Evolutionary conservation across 2,888 invertebrate species (phyloP).

Genomic region (Philopedon plagiatum): DNA sequence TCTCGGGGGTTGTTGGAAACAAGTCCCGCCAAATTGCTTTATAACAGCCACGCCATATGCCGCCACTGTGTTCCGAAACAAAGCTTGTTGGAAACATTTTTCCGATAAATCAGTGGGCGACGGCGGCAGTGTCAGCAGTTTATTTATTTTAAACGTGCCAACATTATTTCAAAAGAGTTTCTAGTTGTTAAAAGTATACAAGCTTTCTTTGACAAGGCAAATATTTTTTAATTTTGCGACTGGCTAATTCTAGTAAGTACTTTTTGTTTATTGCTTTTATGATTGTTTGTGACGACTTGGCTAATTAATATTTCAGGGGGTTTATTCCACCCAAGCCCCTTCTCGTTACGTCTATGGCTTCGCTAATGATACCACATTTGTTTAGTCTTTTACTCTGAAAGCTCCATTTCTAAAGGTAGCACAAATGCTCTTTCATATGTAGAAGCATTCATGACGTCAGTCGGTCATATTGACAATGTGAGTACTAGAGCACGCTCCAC

Average conservation of each 20-base stretch:
- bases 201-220: neutral
- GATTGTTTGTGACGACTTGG: too few relatives aligned
- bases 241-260: neutral
- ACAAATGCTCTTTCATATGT: too few relatives aligned
- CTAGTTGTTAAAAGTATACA: neutral
- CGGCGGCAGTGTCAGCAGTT: slow-evolving; percentile 4
- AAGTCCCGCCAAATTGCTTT: neutral
- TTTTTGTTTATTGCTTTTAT: too few relatives aligned
- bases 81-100: neutral
- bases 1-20: neutral
- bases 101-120: neutral
- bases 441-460: too few relatives aligned
- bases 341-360: too few relatives aligned
- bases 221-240: neutral
- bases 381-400: too few relatives aligned
- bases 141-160: neutral
- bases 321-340: too few relatives aligned
- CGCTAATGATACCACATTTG: too few relatives aligned
- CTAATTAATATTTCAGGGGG: too few relatives aligned
- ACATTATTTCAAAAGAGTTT: neutral
- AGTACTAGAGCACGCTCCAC: too few relatives aligned
- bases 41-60: neutral
- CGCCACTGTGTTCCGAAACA: neutral
- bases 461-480: too few relatives aligned
- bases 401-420: too few relatives aligned